Evolutionary conservation across 2,113 vertebrate genomes (phyloP), one percentile per base, ranked within the genome.

Genomic region (Hemiscyllium ocellatum): DNA sequence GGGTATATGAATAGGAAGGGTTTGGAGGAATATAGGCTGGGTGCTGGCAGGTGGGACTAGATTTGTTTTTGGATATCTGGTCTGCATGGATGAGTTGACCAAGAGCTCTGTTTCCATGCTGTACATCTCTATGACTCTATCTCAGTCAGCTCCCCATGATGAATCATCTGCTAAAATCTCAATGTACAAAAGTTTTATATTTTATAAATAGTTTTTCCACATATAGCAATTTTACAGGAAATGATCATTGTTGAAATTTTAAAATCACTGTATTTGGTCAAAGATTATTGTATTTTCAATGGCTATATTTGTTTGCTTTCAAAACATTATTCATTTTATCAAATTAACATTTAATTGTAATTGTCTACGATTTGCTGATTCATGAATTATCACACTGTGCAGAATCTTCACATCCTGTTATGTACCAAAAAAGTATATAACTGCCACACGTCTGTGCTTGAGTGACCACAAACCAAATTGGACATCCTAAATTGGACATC

Each of bases 291-390:
- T 94, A 19, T 20, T n/a, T 94, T 94, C 37, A 24, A 6, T 94
- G 37, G 24, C 72, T 95, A 72, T 72, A 24, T 50, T 4, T 95
- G 70, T 29, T 47, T 24, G 47, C 20, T 26, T 95, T 72, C 68
- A 50, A 70, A 72, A 3, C 72, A 10, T 29, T 69, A 22, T 70
- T 72, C 47, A 69, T 70, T 47, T 1, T 50, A 37, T 95, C 13
- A 72, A 95, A 95, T 13, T 70, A 70, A 4, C 29, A 68, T 94
- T 94, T 20, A 94, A n/a, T 69, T 94, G 90, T 69, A 47, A 94
- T 70, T 69, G 22, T 19, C 65, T 69, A 94, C 26, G 19, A 20
- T 94, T 94, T 69, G 65, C 65, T 68, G 42, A 70, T 95, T 42
- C 72, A 94, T 47, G 69, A 42, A 37, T 37, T 69, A n/a, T 17